Evolutionary conservation across 2,113 vertebrate genomes (phyloP).

Genomic region (Onychorhynchus coronatus): DNA sequence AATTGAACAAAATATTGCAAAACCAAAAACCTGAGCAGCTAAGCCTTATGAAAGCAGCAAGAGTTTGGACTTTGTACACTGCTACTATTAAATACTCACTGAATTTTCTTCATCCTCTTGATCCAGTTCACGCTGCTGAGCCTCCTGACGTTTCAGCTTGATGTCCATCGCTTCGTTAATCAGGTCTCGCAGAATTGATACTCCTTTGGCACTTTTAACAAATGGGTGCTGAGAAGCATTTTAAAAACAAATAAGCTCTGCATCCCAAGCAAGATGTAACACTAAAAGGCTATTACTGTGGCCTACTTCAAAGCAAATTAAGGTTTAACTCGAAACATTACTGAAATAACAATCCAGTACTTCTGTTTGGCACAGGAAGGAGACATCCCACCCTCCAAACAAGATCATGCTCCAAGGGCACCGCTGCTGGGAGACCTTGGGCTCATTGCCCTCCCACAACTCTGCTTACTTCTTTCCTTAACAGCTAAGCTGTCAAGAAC

Average conservation of each 20-base stretch:
- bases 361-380: background rate
- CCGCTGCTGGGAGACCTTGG: background rate
- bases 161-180: slow-evolving; percentile 93
- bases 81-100: slow-evolving; percentile 70
- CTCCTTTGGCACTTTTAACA: slow-evolving; percentile 88
- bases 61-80: background rate
- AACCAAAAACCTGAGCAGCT: background rate
- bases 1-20: background rate
- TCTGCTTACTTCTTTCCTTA: background rate
- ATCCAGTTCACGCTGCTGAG: slow-evolving; percentile 84
- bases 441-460: background rate
- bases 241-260: background rate
- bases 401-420: background rate
- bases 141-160: slow-evolving; percentile 87
- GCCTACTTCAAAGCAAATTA: background rate
- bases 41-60: background rate
- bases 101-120: slow-evolving; percentile 90
- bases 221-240: slow-evolving; percentile 81
- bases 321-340: background rate
- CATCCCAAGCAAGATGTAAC: background rate
- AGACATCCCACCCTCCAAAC: background rate
- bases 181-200: slow-evolving; percentile 81
- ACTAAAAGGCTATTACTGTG: background rate
- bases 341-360: background rate
- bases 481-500: background rate